phyloP scores from a whole-genome alignment of 2,113 vertebrate species.

The Marmota monax region DNA sequence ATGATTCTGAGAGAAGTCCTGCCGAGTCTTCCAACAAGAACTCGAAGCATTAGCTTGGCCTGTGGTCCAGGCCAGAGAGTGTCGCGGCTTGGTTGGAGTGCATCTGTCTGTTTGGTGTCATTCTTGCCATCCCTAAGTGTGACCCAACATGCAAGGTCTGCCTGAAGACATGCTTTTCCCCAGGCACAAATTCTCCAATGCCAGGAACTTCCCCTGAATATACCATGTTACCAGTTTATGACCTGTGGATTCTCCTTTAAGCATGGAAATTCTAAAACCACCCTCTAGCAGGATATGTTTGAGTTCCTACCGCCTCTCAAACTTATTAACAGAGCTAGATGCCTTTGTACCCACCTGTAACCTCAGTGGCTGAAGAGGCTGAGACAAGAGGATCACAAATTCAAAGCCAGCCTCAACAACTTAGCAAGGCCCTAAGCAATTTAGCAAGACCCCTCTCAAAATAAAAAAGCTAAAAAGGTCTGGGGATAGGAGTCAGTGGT shows the following conservation, averaged over 20 bases:
- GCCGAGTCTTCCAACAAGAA: neutral
- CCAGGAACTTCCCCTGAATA: neutral
- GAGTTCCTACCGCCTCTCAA: neutral
- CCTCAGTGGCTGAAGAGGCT: too few species aligned
- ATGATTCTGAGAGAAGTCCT: neutral
- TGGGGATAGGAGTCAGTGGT: too few species aligned
- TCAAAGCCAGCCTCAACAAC: too few species aligned
- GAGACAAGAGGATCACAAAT: too few species aligned
- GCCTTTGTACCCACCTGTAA: too few species aligned
- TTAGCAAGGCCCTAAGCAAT: too few species aligned
- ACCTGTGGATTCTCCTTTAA: neutral
- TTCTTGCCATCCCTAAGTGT: neutral
- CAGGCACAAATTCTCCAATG: neutral
- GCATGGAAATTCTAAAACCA: neutral
- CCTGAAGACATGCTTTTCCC: neutral
- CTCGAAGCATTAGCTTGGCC: neutral
- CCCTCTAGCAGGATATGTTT: neutral
- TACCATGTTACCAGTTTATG: neutral
- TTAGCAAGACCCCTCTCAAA: too few species aligned
- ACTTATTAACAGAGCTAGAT: neutral
- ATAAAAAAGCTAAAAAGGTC: too few species aligned
- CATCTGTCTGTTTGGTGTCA: neutral
- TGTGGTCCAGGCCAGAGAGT: neutral
- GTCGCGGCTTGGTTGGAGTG: neutral
- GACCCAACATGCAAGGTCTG: neutral